Conservation (phyloP, 30 jellyfish, hydroid and myxozoan genomes). For the Chrysaora quinquecirrha region DNA sequence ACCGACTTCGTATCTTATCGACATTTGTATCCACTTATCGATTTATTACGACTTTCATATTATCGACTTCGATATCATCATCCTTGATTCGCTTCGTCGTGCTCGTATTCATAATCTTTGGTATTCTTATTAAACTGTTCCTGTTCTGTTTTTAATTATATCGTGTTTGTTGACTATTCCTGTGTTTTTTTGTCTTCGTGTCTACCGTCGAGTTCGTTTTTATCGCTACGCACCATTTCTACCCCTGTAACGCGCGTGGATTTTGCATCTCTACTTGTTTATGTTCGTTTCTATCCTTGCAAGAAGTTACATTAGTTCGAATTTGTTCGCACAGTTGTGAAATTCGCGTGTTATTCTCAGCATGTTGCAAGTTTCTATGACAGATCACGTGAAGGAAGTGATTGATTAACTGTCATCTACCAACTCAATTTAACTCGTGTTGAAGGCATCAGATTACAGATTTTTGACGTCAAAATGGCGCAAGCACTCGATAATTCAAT, state of each 20-base stretch:
- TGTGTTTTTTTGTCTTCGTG: background rate
- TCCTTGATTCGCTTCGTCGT: background rate
- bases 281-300: too few relatives aligned
- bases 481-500: background rate
- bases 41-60: background rate
- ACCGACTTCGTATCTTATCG: background rate
- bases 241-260: background rate
- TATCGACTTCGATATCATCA: background rate
- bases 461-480: background rate
- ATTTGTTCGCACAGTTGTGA: background rate
- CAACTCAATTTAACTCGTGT: too few relatives aligned
- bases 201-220: background rate
- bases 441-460: background rate
- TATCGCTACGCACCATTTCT: background rate
- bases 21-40: too few relatives aligned
- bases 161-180: too few relatives aligned
- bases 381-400: too few relatives aligned
- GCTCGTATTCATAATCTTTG: background rate
- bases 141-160: background rate
- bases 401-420: too few relatives aligned
- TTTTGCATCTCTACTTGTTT: background rate
- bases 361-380: background rate
- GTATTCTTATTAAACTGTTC: background rate
- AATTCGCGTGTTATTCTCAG: background rate
- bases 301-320: constrained; percentile 3